A percentile compares a stretch with the other conserved stretches of the same genome.
These are phyloP conservation scores for Probosciger aterrimus DNA, from an alignment of 2,113 vertebrate genomes.

Conservation along the genomic window DNA sequence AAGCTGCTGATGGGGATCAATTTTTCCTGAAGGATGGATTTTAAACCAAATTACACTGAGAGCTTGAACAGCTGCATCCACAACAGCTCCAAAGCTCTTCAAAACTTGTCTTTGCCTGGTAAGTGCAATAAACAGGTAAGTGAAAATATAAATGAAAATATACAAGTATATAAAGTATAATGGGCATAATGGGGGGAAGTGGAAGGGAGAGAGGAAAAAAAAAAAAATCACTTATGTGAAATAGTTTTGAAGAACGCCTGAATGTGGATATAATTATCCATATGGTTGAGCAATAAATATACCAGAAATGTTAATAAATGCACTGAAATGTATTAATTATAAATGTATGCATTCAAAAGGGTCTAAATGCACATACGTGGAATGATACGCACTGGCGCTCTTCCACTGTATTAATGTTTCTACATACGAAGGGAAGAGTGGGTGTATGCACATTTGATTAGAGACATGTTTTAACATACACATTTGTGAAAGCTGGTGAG, in stretches of 20 bases:
- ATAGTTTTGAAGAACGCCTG: background rate
- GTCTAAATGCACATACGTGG: background rate
- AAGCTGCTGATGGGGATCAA: background rate
- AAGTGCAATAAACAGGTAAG: background rate
- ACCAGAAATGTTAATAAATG: background rate
- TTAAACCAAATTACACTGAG: background rate
- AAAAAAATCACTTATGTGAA: background rate
- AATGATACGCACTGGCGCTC: background rate
- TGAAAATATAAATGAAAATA: background rate
- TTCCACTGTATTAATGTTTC: background rate
- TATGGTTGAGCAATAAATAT: background rate
- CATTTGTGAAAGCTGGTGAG: background rate
- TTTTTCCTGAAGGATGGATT: background rate
- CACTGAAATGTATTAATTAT: background rate
- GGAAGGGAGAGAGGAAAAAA: too few species aligned
- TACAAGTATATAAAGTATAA: background rate
- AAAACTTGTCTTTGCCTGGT: conserved; percentile 10
- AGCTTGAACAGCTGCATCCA: background rate
- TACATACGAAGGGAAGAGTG: background rate
- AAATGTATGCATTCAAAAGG: background rate
- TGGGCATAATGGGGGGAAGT: too few species aligned
- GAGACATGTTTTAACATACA: background rate
- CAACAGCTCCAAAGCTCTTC: background rate
- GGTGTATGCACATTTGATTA: background rate
- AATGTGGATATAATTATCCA: background rate